Evolutionary conservation across 2,888 invertebrate genomes (phyloP).

Genomic region (Lacanobia oleracea): DNA sequence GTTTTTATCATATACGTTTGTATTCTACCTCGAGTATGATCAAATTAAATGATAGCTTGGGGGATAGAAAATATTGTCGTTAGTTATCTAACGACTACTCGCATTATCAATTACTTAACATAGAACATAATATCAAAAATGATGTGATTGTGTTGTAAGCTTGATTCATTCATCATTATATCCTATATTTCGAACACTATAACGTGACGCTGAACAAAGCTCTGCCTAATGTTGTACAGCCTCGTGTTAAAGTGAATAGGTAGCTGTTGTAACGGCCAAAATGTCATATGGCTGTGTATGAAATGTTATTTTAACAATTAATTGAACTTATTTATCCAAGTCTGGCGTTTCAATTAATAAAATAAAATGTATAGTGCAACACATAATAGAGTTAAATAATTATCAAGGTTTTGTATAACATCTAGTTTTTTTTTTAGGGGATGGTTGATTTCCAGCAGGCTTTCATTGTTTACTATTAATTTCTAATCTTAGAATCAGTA

Average conservation of each 20-base stretch:
- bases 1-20: slow-evolving; percentile 42
- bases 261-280: slow-evolving; percentile 76
- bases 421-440: not conserved
- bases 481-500: slow-evolving; percentile 17
- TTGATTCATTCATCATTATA: slow-evolving; percentile 41
- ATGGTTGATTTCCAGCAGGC: slow-evolving; percentile 33
- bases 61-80: slow-evolving; percentile 43
- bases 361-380: slow-evolving; percentile 63
- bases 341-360: slow-evolving; percentile 45
- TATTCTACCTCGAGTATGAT: slow-evolving; percentile 58
- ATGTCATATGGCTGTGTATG: slow-evolving; percentile 81
- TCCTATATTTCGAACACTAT: slow-evolving; percentile 31
- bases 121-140: slow-evolving; percentile 30
- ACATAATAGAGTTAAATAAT: slow-evolving; percentile 44
- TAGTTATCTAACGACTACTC: slow-evolving; percentile 42
- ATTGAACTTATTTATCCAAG: slow-evolving; percentile 66
- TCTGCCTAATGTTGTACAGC: slow-evolving; percentile 41
- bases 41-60: slow-evolving; percentile 61
- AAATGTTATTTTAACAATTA: slow-evolving; percentile 65
- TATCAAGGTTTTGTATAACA: slow-evolving; percentile 6
- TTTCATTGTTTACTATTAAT: slow-evolving; percentile 35
- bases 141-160: slow-evolving; percentile 51
- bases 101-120: slow-evolving; percentile 57
- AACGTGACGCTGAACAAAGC: slow-evolving; percentile 34
- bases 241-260: slow-evolving; percentile 44